A percentile compares a stretch with the other conserved stretches of the same genome.
Evolutionary conservation across 1,140 invertebrate species (phyloP).

Genomic region (Drosophila bifasciata): DNA sequence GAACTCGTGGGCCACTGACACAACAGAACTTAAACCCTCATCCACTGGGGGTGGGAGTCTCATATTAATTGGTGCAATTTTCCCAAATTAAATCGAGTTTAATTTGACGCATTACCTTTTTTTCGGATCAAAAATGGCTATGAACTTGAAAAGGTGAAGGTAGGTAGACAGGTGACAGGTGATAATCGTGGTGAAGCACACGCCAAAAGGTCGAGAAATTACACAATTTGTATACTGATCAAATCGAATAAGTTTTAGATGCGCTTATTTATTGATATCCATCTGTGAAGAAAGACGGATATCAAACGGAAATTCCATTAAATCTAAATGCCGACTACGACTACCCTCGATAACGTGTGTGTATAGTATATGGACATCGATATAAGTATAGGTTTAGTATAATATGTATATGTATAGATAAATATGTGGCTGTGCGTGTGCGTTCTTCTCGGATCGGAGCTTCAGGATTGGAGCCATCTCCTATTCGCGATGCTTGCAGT

Average conservation of each 20-base stretch:
- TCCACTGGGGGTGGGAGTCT: constrained; percentile 13
- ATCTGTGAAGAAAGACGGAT: constrained; percentile 7
- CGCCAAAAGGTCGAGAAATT: constrained; percentile 13
- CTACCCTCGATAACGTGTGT: constrained; percentile 74
- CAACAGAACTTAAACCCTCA: constrained; percentile 41
- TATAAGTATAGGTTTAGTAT: constrained; percentile 25
- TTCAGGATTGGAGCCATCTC: background rate
- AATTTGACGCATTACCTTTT: constrained; percentile 22
- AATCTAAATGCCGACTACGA: constrained; percentile 82
- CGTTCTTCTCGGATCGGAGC: constrained; percentile 24
- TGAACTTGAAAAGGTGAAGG: constrained; percentile 69
- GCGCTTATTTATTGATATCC: constrained; percentile 72
- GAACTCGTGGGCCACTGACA: constrained; percentile 44
- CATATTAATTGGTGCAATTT: constrained; percentile 72
- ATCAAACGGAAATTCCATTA: constrained; percentile 56
- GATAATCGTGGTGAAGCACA: constrained; percentile 40
- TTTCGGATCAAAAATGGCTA: constrained; percentile 8
- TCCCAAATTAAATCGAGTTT: constrained; percentile 59
- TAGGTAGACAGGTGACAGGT: background rate
- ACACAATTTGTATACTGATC: background rate
- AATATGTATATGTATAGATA: constrained; percentile 12
- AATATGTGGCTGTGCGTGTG: constrained; percentile 28
- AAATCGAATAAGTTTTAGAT: constrained; percentile 33
- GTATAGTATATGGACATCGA: constrained; percentile 23
- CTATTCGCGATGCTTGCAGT: constrained; percentile 81